Percentiles rank a stretch among this genome's conserved stretches.
phyloP scores from a whole-genome alignment of 1,140 invertebrate species.

The Panulirus ornatus region DNA sequence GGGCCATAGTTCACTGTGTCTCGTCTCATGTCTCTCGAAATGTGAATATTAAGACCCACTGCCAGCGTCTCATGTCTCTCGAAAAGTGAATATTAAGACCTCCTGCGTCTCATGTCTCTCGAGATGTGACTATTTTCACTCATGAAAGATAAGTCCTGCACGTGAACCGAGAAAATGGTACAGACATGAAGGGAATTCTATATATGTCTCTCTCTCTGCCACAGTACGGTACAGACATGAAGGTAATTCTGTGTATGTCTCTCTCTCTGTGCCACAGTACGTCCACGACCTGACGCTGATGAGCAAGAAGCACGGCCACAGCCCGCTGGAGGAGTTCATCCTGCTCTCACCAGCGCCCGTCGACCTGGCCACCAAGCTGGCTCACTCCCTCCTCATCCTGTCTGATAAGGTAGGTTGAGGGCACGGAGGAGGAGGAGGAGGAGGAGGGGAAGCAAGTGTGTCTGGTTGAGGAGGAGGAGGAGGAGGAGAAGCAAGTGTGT shows the following conservation, averaged over 20 bases:
- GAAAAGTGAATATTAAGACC: no score
- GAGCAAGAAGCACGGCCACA: conserved; percentile 97
- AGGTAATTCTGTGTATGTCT: no score
- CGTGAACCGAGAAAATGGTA: no score
- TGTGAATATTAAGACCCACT: no score
- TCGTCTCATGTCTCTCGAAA: no score
- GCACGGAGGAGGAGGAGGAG: background rate
- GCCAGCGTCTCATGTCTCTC: no score
- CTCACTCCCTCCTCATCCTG: conserved; percentile 92
- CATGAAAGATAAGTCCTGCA: no score
- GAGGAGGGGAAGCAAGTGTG: background rate
- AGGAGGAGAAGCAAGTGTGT: background rate
- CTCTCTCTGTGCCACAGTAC: conserved; percentile 88
- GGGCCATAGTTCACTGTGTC: no score
- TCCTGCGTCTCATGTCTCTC: no score
- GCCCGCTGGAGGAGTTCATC: conserved; percentile 97
- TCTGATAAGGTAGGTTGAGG: conserved; percentile 86
- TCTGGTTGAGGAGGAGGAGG: background rate
- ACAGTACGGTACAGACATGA: no score
- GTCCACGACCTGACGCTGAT: conserved; percentile 99
- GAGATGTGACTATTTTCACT: no score
- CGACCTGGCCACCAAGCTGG: conserved; percentile 98
- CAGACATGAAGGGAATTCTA: no score
- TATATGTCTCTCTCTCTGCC: background rate
- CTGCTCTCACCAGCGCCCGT: conserved; percentile 97